Base-by-base conservation (phyloP, 2,888 invertebrate species). In the Dasysyrphus albostriatus region DNA sequence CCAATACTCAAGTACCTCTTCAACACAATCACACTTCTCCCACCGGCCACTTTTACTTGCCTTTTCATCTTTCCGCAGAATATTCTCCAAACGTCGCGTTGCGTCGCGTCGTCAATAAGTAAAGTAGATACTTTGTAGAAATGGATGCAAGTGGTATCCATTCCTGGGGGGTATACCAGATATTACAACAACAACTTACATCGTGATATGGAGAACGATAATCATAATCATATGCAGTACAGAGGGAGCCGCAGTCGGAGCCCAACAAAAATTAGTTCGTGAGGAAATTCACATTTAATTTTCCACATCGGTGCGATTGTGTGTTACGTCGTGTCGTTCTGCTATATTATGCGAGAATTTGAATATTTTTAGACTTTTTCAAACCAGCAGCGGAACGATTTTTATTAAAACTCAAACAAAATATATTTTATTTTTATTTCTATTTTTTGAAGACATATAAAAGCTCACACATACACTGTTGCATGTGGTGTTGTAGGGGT, bases 251-350 rank as follows among this genome's bases (percentile, higher is more conserved):
- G 69, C 12, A 51, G 67, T n/a, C 3, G 3, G 8, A 51, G 24
- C 75, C 10, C 34, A 42, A 73, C 59, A 24, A 54, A 82, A 79
- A 67, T 65, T 51, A 51, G 49, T 61, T 58, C 83, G 83, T 72
- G 70, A 61, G 67, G 79, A 83, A 83, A 79, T 79, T 83, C 83
- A 87, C 65, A 87, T 87, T 87, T 83, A 75, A 87, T 87, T 87
- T 87, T 87, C 87, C 87, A 87, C 83, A 83, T 56, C 87, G 79
- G 67, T 87, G 87, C 83, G 70, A 79, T 75, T 74, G 75, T 87
- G 75, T 83, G 78, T 83, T 87, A 74, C 56, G 32, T 24, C n/a
- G 63, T n/a, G n/a, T 65, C 32, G 65, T 75, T 83, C 78, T 78
- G 81, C 47, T 47, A 61, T 73, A 69, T 70, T 63, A 73, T 69